Evolutionary conservation across 2,888 invertebrate species (phyloP), one percentile per base, ranked within the genome.

Genomic region (Drosophila fulvimacula): DNA sequence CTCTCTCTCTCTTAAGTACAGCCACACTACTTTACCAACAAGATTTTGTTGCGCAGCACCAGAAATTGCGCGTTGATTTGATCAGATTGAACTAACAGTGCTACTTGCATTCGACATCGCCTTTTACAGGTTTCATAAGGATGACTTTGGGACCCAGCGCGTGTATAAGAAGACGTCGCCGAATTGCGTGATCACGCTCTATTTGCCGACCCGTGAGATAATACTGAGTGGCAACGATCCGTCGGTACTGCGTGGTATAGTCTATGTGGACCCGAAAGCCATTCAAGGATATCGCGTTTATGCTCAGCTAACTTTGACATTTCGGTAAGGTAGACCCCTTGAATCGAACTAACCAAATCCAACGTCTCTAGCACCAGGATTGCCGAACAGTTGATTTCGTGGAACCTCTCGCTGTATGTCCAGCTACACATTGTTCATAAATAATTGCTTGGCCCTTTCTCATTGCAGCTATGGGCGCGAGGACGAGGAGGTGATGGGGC

Each of bases 401-500:
- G 34, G 32, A 56, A 4, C 5, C 38, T 27, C 27, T 11, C 52
- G 24, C 39, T 38, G 53, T 27, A 17, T 41, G 55, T 57, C 49
- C 51, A 42, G 13, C 30, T 13, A 1, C 30, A 49, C 48, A 51
- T 55, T 41, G 55, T 55, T 44, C 44, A 73, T 59, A 66, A 62
- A 66, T 72, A 72, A 76, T 66, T 48, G 38, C 11, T 17, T 11
- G 34, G 27, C 58, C 52, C 30, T 9, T 38, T 73, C n/a, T n/a
- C 19, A 24, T 69, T 62, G n/a, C 91, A 96, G 96, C 81, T 99
- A 99, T 91, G 99, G 99, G 0, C 94, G 99, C 51, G 99, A 99
- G 93, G 99, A 99, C 92, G 97, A 99, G 91, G 99, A 99, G 93
- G 99, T 99, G 27, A 97, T 99, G 95, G 99, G 99, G 0, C 94